Evolutionary conservation across 2,797 vertebrate species (phyloP).

Genomic region (Chaetodon trifasciatus): DNA sequence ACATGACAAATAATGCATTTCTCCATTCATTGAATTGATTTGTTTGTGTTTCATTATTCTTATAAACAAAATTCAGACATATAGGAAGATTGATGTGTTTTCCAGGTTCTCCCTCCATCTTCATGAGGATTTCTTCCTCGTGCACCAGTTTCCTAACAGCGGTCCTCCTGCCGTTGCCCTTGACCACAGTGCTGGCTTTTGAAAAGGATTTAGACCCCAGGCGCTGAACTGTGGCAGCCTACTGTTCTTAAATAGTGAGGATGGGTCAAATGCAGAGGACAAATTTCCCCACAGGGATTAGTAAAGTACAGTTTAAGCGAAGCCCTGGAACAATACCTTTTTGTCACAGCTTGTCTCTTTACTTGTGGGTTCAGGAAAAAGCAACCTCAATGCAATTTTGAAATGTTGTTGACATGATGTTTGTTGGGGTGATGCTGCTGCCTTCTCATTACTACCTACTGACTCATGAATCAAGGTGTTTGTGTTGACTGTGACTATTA

Average conservation of each 20-base stretch:
- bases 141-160: background rate
- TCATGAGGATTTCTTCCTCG: background rate
- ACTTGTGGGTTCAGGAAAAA: background rate
- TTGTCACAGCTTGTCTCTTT: background rate
- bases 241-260: background rate
- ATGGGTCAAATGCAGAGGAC: slow-evolving; percentile 12
- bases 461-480: slow-evolving; percentile 51
- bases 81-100: background rate
- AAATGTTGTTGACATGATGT: background rate
- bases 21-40: background rate
- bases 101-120: background rate
- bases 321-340: background rate
- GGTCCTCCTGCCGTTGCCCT: background rate
- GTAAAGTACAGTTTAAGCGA: background rate
- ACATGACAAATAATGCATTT: too few species aligned
- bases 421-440: background rate
- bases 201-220: background rate
- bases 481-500: slow-evolving; percentile 33
- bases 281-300: slow-evolving; percentile 1
- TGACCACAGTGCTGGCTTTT: background rate
- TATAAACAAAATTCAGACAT: background rate
- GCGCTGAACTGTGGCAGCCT: background rate
- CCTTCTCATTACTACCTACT: background rate
- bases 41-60: background rate
- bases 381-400: background rate